These are phyloP conservation scores for Dendroctonus ponderosae DNA, from an alignment of 1,140 invertebrate genomes.

Conservation along the genomic window DNA sequence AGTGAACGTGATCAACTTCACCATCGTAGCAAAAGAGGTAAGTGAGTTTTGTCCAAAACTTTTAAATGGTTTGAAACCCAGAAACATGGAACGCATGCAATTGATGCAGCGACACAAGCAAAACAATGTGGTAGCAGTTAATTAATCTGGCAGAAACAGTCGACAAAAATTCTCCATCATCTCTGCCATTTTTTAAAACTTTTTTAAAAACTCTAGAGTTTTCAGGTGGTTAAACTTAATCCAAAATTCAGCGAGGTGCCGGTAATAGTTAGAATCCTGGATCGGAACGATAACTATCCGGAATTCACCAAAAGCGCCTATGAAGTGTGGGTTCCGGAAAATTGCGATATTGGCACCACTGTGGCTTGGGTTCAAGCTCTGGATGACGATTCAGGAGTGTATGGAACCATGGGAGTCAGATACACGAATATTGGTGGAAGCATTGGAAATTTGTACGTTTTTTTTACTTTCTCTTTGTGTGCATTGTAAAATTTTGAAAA, in stretches of 20 bases:
- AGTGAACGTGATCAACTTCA: conserved; percentile 77
- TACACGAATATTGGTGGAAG: conserved; percentile 80
- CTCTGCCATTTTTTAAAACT: too few species aligned
- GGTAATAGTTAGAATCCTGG: conserved; percentile 80
- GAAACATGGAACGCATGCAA: too few species aligned
- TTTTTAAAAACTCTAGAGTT: too few species aligned
- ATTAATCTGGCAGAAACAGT: too few species aligned
- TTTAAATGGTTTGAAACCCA: too few species aligned
- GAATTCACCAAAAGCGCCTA: conserved; percentile 79
- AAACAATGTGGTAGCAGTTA: too few species aligned
- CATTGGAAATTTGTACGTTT: conserved; percentile 79
- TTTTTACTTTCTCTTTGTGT: conserved; percentile 7
- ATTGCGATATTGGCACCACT: conserved; percentile 77
- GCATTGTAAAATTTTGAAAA: too few species aligned
- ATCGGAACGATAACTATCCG: conserved; percentile 93
- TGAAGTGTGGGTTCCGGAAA: conserved; percentile 77
- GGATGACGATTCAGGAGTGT: conserved; percentile 82
- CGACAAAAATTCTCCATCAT: too few species aligned
- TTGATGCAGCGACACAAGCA: too few species aligned
- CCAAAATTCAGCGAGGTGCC: conserved; percentile 74
- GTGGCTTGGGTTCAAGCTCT: conserved; percentile 79
- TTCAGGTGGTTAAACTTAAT: conserved; percentile 57
- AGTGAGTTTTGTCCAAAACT: too few species aligned
- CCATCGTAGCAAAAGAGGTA: conserved; percentile 80
- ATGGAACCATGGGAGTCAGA: conserved; percentile 81